Base-by-base conservation (phyloP, 2,113 vertebrate species). In the Cnemophilus loriae region DNA sequence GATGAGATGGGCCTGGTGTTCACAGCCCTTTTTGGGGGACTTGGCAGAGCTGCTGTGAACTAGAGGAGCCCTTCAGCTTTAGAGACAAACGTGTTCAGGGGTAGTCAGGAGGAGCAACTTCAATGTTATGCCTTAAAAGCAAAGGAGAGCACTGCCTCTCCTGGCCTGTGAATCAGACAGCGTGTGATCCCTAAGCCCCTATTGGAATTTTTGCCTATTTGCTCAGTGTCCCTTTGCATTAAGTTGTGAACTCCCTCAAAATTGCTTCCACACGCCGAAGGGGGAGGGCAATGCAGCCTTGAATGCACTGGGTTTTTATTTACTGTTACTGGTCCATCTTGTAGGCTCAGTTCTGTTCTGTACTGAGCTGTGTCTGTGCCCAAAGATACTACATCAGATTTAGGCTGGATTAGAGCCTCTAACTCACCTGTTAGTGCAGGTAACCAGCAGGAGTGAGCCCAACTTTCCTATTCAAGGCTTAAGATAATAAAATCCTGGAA, bases 151-250 rank as follows among this genome's bases (percentile, higher is more conserved):
- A 24, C 59, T 55, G 65, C 69, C 30, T 33, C 10, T 71, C 12
- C 9, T 26, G 52, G 37, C 33, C 42, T 71, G 65, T 61, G 81
- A 53, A 50, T 83, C 63, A n/a, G 50, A 20, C 17, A 81, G 30
- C 0, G 1, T 10, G 42, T 0, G 8, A 42, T 76, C 47, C 33
- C 20, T 0, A 30, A 67, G 52, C 11, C 53, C 30, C 20, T 53
- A 3, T 8, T 70, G 83, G 67, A 83, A 68, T 56, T 93, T 82
- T 83, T 57, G 37, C 61, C 47, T 84, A 4, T 93, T 80, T 90
- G 30, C 50, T 84, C 53, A 33, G 61, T 46, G 33, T 89, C 49
- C 35, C 57, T 68, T 41, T 79, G 53, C 50, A 57, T 67, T 65
- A 69, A 80, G 21, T 14, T 69, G 67, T 73, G 69, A 94, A 76